Evolutionary conservation across 2,113 vertebrate species (phyloP).

Genomic region (Ondatra zibethicus): DNA sequence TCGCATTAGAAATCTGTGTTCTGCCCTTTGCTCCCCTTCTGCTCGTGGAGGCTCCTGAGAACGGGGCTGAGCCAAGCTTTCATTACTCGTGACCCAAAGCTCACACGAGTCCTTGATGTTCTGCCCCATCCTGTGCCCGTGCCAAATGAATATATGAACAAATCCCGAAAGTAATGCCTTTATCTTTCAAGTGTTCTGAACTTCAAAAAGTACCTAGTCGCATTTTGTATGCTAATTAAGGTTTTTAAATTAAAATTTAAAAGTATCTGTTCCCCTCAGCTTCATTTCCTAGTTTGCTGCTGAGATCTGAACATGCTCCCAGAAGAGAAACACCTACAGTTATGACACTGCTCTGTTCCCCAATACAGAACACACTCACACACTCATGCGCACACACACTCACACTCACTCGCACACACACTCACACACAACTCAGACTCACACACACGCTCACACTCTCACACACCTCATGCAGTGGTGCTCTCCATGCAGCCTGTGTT

Average conservation of each 20-base stretch:
- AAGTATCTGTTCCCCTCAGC: not conserved
- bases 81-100: not conserved
- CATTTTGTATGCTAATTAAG: not conserved
- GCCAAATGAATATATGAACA: not conserved
- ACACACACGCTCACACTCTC: no score
- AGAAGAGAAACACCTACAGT: not conserved
- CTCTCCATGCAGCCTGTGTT: not conserved
- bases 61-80: not conserved
- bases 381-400: no score
- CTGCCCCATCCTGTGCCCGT: not conserved
- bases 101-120: not conserved
- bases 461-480: not conserved
- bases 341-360: not conserved
- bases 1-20: not conserved
- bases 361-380: not conserved
- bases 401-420: not conserved
- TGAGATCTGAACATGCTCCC: not conserved
- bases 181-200: not conserved
- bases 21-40: not conserved
- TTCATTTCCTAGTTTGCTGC: not conserved
- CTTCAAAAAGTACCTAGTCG: not conserved
- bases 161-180: not conserved
- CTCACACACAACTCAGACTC: no score
- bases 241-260: not conserved
- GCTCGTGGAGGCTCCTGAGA: not conserved